Conservation (phyloP, 2,113 vertebrate genomes). For the Spermophilus dauricus region DNA sequence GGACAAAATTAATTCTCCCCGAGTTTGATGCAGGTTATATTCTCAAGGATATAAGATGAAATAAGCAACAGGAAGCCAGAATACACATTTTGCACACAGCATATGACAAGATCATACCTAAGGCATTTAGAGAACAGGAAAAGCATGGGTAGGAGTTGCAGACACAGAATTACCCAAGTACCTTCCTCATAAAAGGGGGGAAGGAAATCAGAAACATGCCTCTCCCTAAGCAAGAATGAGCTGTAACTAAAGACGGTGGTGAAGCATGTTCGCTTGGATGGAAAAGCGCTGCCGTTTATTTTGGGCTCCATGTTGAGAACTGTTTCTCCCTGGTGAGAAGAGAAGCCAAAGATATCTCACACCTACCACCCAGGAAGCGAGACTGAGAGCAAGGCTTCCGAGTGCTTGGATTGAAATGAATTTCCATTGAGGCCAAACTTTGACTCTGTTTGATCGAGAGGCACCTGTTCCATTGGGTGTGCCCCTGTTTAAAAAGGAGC, state of each 20-base stretch:
- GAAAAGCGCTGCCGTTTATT: neutral
- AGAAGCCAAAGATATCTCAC: neutral
- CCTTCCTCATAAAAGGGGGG: neutral
- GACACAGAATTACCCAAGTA: neutral
- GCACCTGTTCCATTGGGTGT: too few relatives aligned
- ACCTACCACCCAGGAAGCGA: neutral
- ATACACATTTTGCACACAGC: neutral
- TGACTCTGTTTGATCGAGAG: neutral
- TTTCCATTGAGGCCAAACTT: neutral
- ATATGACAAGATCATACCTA: neutral
- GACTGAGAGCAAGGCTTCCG: neutral
- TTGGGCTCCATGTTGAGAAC: neutral
- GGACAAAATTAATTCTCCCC: neutral
- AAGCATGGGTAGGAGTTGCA: neutral
- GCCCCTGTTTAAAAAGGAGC: neutral
- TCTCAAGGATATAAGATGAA: neutral
- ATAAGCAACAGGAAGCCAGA: neutral
- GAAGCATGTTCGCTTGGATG: neutral
- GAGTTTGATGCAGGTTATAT: neutral
- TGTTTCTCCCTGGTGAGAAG: neutral
- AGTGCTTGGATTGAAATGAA: neutral
- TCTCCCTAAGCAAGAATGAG: neutral
- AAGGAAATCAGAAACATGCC: neutral
- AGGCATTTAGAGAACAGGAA: neutral
- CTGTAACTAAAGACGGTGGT: neutral